Percentiles rank a stretch among this genome's conserved stretches.
Conservation (phyloP, 2,888 invertebrate species). For the Pyralis farinalis region DNA sequence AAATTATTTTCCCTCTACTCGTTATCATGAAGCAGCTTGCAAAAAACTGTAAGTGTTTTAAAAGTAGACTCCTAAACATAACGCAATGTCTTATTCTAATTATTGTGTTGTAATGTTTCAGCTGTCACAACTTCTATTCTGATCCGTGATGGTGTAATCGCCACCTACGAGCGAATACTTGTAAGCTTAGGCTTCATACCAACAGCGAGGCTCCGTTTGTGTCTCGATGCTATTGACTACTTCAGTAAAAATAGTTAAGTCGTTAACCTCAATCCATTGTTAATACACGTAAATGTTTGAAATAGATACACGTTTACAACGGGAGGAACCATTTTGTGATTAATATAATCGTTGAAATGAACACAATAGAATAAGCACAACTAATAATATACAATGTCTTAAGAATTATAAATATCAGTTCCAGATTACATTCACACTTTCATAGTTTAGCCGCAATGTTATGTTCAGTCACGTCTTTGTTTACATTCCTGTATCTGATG, state of each 20-base stretch:
- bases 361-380: constrained; percentile 22
- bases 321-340: constrained; percentile 23
- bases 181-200: constrained; percentile 82
- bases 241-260: constrained; percentile 85
- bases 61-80: not conserved
- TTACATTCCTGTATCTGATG: constrained; percentile 24
- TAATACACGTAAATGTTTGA: constrained; percentile 1
- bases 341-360: constrained; percentile 21
- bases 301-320: not conserved
- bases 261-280: constrained; percentile 14
- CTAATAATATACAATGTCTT: not conserved
- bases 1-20: constrained; percentile 78
- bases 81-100: not conserved
- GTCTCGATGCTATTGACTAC: constrained; percentile 84
- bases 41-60: constrained; percentile 75
- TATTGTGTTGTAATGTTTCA: constrained; percentile 35
- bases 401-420: not conserved
- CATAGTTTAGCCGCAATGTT: not conserved
- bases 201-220: constrained; percentile 82
- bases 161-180: constrained; percentile 82
- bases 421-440: not conserved
- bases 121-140: constrained; percentile 71
- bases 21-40: constrained; percentile 82
- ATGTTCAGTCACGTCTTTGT: constrained; percentile 16
- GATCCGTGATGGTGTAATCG: constrained; percentile 81